A percentile compares a stretch with the other conserved stretches of the same genome.
Conservation (phyloP, 2,797 vertebrate species). For the Bradypodion pumilum region DNA sequence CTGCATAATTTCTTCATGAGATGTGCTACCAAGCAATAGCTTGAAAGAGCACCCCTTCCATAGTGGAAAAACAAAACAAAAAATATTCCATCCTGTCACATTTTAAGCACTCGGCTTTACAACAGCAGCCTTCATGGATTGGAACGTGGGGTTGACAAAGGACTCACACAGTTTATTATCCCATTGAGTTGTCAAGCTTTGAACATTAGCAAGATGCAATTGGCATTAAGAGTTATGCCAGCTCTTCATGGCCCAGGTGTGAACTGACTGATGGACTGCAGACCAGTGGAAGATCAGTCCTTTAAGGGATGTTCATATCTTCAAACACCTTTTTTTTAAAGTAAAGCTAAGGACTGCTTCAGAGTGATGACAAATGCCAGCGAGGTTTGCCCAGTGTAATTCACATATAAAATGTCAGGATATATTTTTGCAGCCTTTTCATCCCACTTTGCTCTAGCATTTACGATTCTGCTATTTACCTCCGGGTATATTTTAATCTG, state of each 20-base stretch:
- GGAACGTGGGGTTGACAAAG: not conserved
- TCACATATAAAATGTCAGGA: not conserved
- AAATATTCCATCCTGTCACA: not conserved
- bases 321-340: not conserved
- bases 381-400: not conserved
- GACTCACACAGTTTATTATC: constrained; percentile 10
- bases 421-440: not conserved
- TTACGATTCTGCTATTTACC: not conserved
- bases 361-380: not conserved
- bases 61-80: not conserved
- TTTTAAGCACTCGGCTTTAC: not conserved
- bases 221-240: not conserved
- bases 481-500: not conserved
- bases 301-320: not conserved
- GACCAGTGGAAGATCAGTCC: not conserved
- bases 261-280: constrained; percentile 2
- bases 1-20: not conserved
- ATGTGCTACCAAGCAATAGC: not conserved
- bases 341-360: not conserved
- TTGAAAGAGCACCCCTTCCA: not conserved
- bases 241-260: not conserved
- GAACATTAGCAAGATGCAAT: constrained; percentile 16
- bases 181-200: constrained; percentile 9
- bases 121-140: not conserved
- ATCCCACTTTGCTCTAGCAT: too few species aligned